Evolutionary conservation across 2,888 invertebrate genomes (phyloP), one percentile per base, ranked within the genome.

Genomic region (Phragmatobia fuliginosa): DNA sequence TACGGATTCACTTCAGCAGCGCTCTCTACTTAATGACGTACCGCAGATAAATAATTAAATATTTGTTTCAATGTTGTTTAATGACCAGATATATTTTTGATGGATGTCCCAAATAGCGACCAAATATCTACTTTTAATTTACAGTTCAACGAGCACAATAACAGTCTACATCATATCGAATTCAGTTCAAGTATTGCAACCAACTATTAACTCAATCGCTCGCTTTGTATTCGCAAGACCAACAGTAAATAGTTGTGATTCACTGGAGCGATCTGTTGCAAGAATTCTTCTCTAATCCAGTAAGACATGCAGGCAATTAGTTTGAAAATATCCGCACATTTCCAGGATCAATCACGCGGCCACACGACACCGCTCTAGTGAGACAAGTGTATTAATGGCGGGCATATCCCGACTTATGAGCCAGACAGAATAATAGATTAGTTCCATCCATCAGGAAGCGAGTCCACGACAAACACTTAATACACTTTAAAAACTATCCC

Each of bases 371-470:
- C 33, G 68, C 60, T 52, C 68, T 67, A 77, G 61, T 38, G 61
- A 68, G 78, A 82, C 82, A 77, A 78, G 70, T 79, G 74, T 85
- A 85, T 85, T 84, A 85, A 86, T 84, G 86, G 81, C 71, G 70
- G 72, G 79, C 70, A 72, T 68, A 76, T 78, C 78, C 76, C 73
- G 78, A 84, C 85, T 83, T 83, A 83, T 81, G 85, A 85, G 82
- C 77, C 79, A 79, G 82, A 83, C 83, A 79, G 79, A 80, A 79
- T 84, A 81, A 86, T 81, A 81, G 81, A 88, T 88, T 84, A 82
- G 79, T 73, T 73, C 77, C 83, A 87, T 88, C 83, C 78, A 82
- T 87, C 87, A 87, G 84, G 80, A 82, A 76, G 80, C 83, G 67
- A 78, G 75, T 71, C 78, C 66, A 74, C 74, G 83, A 84, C 84